Evolutionary conservation across 2,113 vertebrate genomes (phyloP).

Genomic region (Oxyruncus cristatus): DNA sequence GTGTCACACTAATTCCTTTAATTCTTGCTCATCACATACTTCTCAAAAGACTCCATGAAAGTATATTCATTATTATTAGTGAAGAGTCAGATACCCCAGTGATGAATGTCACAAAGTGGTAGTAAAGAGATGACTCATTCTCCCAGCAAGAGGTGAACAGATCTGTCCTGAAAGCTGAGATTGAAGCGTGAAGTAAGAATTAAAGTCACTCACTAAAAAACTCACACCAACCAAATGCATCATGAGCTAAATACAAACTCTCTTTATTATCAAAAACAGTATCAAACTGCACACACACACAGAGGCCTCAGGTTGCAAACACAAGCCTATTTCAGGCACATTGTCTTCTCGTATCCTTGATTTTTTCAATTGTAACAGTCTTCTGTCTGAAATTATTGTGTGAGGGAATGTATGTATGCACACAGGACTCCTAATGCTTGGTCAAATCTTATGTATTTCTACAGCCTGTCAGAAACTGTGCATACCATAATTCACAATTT

Average conservation of each 20-base stretch:
- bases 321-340: neutral
- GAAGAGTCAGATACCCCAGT: neutral
- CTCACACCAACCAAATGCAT: neutral
- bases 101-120: neutral
- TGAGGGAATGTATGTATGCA: neutral
- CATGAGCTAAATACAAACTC: neutral
- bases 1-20: neutral
- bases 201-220: neutral
- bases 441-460: neutral
- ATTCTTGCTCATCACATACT: neutral
- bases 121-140: neutral
- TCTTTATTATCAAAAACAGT: neutral
- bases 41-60: neutral
- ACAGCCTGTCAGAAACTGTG: neutral
- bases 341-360: fast-evolving
- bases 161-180: neutral
- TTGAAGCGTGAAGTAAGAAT: neutral
- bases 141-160: neutral
- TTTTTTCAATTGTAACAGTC: neutral
- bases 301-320: neutral
- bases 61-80: neutral
- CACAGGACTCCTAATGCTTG: neutral
- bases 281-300: neutral
- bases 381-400: neutral
- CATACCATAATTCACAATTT: neutral